phyloP scores from a whole-genome alignment of 2,797 vertebrate species.

The Eidolon dupreanum region DNA sequence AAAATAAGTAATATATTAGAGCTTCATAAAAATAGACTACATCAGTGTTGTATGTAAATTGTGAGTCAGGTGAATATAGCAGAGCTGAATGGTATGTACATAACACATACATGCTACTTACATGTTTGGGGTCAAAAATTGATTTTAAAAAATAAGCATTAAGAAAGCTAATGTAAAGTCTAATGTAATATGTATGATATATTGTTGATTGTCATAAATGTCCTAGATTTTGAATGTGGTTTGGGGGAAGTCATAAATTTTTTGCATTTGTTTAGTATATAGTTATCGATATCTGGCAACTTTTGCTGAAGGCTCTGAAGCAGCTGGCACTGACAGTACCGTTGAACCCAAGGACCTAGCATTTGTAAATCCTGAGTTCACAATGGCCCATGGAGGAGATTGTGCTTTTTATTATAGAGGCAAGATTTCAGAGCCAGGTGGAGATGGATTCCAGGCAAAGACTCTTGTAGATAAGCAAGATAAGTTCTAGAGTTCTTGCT shows the following conservation, averaged over 20 bases:
- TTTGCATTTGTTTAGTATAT: not conserved
- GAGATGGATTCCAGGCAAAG: not conserved
- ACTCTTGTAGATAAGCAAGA: not conserved
- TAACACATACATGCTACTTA: not conserved
- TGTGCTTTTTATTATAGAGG: not conserved
- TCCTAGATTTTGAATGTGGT: not conserved
- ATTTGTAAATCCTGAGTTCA: not conserved
- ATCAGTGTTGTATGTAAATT: not conserved
- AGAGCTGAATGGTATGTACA: not conserved
- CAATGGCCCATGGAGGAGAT: not conserved
- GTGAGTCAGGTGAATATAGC: not conserved
- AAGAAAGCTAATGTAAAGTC: not conserved
- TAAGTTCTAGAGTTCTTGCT: not conserved
- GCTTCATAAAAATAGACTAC: not conserved
- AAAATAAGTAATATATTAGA: not conserved
- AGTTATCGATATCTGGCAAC: conserved; percentile 20
- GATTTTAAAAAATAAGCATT: conserved; percentile 23
- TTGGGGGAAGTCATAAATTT: not conserved
- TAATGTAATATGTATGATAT: not conserved
- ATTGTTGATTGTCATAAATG: not conserved
- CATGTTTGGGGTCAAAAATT: not conserved
- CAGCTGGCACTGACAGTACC: not conserved
- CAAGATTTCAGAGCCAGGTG: not conserved
- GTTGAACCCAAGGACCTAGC: not conserved
- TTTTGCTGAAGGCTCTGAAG: not conserved